phyloP scores from a whole-genome alignment of 2,888 invertebrate genomes.

The Eupithecia insigniata region DNA sequence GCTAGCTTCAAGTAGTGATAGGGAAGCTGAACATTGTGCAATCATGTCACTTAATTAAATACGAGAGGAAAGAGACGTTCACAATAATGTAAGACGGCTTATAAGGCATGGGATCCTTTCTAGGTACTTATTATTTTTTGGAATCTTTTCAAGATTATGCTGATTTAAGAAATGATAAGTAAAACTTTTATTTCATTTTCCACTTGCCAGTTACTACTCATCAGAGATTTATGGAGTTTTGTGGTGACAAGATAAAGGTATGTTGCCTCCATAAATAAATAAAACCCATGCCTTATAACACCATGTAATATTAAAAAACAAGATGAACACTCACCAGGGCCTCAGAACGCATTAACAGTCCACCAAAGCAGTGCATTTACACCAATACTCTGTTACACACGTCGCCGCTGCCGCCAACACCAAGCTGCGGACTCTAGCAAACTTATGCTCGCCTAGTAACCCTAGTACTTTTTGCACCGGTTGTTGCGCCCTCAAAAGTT shows the following conservation, averaged over 20 bases:
- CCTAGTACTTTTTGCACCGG: constrained; percentile 72
- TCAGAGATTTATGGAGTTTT: not conserved
- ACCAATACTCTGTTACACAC: constrained; percentile 80
- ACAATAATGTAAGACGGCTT: constrained; percentile 57
- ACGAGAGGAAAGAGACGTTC: constrained; percentile 53
- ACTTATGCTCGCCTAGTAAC: constrained; percentile 79
- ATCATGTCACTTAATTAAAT: constrained; percentile 50
- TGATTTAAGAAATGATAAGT: not conserved
- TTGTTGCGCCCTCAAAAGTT: constrained; percentile 65
- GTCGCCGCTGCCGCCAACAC: constrained; percentile 76
- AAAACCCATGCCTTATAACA: constrained; percentile 30
- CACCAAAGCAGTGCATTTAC: constrained; percentile 85
- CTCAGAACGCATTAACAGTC: constrained; percentile 81
- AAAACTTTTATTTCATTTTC: not conserved
- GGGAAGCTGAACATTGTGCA: constrained; percentile 54
- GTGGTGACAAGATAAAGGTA: not conserved
- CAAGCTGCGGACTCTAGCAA: constrained; percentile 82
- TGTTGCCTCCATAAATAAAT: not conserved
- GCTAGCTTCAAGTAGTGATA: constrained; percentile 45
- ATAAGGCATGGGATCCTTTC: constrained; percentile 41
- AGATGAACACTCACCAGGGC: constrained; percentile 82
- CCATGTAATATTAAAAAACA: constrained; percentile 69
- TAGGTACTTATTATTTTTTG: not conserved
- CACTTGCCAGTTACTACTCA: not conserved
- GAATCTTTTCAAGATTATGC: not conserved